phyloP scores from a whole-genome alignment of 2,113 vertebrate species.

The Vulpes vulpes region DNA sequence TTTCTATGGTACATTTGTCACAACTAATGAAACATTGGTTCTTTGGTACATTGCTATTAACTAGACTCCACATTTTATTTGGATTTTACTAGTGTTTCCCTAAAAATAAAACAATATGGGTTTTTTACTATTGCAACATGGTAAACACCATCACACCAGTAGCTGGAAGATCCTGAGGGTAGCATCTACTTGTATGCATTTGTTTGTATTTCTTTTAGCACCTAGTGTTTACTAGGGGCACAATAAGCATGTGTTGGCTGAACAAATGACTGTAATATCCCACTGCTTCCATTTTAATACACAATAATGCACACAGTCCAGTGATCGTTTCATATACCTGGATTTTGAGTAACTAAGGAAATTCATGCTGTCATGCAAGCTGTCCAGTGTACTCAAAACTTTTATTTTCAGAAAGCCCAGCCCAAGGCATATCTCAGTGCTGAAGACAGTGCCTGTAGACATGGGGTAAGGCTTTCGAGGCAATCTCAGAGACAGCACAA shows the following conservation, averaged over 20 bases:
- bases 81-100: not conserved
- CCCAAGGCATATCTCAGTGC: not conserved
- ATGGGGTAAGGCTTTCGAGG: not conserved
- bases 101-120: not conserved
- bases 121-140: not conserved
- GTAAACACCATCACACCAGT: not conserved
- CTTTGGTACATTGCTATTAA: not conserved
- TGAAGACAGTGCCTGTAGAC: not conserved
- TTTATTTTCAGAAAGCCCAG: not conserved
- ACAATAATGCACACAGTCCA: not conserved
- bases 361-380: not conserved
- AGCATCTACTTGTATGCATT: not conserved
- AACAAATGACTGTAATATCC: not conserved
- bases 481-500: not conserved
- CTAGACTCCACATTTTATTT: not conserved
- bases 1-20: not conserved
- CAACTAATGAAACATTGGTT: not conserved
- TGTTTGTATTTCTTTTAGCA: constrained; percentile 34
- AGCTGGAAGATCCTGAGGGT: not conserved
- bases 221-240: not conserved
- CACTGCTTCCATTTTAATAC: not conserved
- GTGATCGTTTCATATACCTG: not conserved
- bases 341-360: not conserved
- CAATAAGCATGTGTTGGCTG: not conserved
- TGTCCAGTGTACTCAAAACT: not conserved